Evolutionary conservation across 2,888 invertebrate species (phyloP).

Genomic region (Siphlonurus alternatus): DNA sequence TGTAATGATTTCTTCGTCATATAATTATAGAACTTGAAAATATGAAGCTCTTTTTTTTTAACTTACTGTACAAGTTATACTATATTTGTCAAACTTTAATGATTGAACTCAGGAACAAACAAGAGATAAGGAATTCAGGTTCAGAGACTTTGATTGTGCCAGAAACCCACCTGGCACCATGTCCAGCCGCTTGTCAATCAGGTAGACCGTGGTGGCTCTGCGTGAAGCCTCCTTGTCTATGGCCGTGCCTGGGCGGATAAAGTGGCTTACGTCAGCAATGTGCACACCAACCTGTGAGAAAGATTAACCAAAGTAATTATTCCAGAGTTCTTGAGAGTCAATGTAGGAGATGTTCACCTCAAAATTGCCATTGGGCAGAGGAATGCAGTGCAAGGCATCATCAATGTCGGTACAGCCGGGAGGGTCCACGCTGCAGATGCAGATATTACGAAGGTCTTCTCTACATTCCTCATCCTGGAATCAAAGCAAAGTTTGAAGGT

Average conservation of each 20-base stretch:
- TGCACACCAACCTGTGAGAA: conserved; percentile 70
- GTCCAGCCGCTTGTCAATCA: conserved; percentile 82
- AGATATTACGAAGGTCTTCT: conserved; percentile 65
- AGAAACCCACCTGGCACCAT: conserved; percentile 47
- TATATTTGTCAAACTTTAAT: too few species aligned
- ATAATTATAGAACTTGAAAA: too few species aligned
- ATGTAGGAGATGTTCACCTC: conserved; percentile 32
- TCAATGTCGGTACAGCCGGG: conserved; percentile 99
- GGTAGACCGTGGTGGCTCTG: conserved; percentile 92
- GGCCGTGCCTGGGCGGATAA: conserved; percentile 83
- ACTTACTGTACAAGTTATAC: too few species aligned
- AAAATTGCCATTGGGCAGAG: conserved; percentile 41
- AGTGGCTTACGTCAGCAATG: conserved; percentile 97
- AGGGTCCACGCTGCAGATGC: conserved; percentile 92
- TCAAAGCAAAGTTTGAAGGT: conserved; percentile 14
- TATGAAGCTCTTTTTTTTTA: too few species aligned
- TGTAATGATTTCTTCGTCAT: too few species aligned
- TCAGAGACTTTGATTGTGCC: background rate
- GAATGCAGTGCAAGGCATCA: conserved; percentile 82
- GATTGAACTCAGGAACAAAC: background rate
- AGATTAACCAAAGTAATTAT: conserved; percentile 1
- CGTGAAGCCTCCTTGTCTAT: conserved; percentile 82
- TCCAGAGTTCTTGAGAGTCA: background rate
- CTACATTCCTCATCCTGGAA: conserved; percentile 56
- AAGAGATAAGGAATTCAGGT: background rate